Evolutionary conservation across 2,113 vertebrate genomes (phyloP).

Genomic region (Atractosteus spatula): DNA sequence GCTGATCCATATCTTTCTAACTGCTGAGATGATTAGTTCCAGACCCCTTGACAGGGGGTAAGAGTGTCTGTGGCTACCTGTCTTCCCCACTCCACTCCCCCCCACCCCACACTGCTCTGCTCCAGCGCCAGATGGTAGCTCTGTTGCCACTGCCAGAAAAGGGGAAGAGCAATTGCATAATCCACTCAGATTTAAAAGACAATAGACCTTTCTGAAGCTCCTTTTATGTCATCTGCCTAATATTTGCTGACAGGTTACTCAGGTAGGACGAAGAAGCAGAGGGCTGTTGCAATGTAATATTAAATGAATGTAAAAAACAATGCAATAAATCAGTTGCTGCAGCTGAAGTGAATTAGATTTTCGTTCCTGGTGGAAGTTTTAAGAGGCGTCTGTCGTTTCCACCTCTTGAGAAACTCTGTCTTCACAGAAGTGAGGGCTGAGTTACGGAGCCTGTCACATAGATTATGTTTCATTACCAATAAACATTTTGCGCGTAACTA

Average conservation of each 20-base stretch:
- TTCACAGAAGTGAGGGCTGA: conserved; percentile 33
- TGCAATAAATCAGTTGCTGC: conserved; percentile 48
- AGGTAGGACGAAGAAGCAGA: not conserved
- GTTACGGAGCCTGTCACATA: conserved; percentile 51
- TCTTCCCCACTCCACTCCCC: not conserved
- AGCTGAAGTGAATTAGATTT: conserved; percentile 52
- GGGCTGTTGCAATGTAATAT: not conserved
- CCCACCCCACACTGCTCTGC: not conserved
- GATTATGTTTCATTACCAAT: conserved; percentile 64
- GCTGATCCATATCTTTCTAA: conserved; percentile 68
- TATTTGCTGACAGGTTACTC: not conserved
- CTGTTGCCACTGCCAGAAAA: too few relatives aligned
- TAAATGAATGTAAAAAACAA: not conserved
- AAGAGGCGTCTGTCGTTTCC: conserved; percentile 34
- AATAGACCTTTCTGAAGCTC: too few relatives aligned
- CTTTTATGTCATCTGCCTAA: too few relatives aligned
- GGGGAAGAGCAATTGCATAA: too few relatives aligned
- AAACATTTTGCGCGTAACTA: conserved; percentile 59
- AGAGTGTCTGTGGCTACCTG: conserved; percentile 27
- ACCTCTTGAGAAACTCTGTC: conserved; percentile 24
- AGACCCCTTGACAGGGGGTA: conserved; percentile 37
- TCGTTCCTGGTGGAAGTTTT: conserved; percentile 48
- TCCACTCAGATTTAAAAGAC: too few relatives aligned
- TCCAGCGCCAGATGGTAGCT: too few relatives aligned
- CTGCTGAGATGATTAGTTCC: conserved; percentile 60